Percentiles rank a stretch among this genome's conserved stretches.
Conservation (phyloP, 2,888 invertebrate species). For the Agelastica alni region DNA sequence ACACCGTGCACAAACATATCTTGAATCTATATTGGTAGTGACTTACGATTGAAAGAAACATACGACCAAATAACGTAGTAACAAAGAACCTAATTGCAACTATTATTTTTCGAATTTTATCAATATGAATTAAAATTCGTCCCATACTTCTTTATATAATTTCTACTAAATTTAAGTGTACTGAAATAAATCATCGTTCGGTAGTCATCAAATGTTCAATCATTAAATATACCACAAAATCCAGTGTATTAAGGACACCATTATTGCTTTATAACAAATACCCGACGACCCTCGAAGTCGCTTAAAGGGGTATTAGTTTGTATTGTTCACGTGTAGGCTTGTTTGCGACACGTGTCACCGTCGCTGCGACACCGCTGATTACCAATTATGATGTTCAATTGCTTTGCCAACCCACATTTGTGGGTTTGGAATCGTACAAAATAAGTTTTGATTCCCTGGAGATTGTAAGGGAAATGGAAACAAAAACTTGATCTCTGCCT, state of each 20-base stretch:
- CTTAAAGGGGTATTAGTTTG: slow-evolving; percentile 37
- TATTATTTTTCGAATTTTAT: no score
- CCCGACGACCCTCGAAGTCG: slow-evolving; percentile 20
- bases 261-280: slow-evolving; percentile 28
- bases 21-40: no score
- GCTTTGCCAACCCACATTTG: slow-evolving; percentile 42
- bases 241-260: slow-evolving; percentile 13
- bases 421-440: slow-evolving; percentile 42
- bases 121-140: no score
- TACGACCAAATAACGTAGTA: no score
- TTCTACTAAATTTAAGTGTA: no score
- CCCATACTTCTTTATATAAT: no score
- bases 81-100: no score
- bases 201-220: no score
- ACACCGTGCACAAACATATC: no score
- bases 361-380: slow-evolving; percentile 49
- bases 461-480: slow-evolving; percentile 26
- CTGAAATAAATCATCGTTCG: no score
- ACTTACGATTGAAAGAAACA: no score
- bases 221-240: slow-evolving; percentile 19
- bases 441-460: slow-evolving; percentile 38
- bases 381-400: slow-evolving; percentile 54
- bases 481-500: slow-evolving; percentile 26
- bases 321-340: slow-evolving; percentile 48
- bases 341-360: slow-evolving; percentile 52